phyloP scores from a whole-genome alignment of 2,113 vertebrate genomes.

The Ochotona princeps region DNA sequence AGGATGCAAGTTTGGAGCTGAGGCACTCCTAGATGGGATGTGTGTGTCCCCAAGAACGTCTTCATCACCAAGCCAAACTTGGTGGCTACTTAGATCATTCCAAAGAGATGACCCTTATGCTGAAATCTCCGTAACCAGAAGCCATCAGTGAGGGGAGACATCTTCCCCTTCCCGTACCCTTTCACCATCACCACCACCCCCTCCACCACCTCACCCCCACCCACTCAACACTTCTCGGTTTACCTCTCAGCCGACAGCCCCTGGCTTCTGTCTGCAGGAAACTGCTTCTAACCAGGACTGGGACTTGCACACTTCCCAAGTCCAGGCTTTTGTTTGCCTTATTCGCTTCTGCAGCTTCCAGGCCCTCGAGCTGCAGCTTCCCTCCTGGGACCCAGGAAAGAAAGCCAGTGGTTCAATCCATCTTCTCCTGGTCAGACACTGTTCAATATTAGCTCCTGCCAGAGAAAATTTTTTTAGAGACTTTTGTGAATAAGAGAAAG shows the following conservation, averaged over 20 bases:
- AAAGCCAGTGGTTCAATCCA: neutral
- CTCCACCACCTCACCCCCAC: neutral
- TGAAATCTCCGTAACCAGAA: conserved; percentile 30
- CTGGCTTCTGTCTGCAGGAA: no score
- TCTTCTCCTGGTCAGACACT: neutral
- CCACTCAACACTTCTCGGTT: no score
- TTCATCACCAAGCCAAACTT: no score
- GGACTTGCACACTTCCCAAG: neutral
- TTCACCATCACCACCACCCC: neutral
- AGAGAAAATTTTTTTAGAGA: neutral
- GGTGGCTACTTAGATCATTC: neutral
- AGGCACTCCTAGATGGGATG: no score
- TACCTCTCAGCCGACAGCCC: no score
- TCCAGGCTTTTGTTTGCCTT: no score
- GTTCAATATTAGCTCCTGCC: conserved; percentile 20
- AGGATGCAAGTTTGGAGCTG: no score
- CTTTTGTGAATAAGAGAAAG: neutral
- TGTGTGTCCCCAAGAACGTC: no score
- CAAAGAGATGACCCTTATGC: conserved; percentile 5
- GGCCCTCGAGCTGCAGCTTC: neutral
- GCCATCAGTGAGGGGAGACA: neutral
- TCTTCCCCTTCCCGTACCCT: neutral
- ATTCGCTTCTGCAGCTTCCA: neutral
- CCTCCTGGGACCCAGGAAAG: neutral
- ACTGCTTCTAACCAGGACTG: neutral